A percentile compares a stretch with the other conserved stretches of the same genome.
Evolutionary conservation across 2,113 vertebrate species (phyloP).

Genomic region (Odocoileus hemionus): DNA sequence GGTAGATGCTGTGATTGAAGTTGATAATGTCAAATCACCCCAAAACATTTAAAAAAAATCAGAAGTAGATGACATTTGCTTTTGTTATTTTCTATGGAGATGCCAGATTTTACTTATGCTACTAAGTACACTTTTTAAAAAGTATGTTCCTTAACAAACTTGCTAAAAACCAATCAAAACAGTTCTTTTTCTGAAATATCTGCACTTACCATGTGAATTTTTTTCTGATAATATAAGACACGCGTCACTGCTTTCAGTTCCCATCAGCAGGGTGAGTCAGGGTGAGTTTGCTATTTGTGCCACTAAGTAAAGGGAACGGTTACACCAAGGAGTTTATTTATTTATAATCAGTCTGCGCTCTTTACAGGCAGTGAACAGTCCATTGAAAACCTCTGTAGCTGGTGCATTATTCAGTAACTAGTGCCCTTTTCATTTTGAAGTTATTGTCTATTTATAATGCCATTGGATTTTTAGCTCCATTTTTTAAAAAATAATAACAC

Average conservation of each 20-base stretch:
- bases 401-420: slow-evolving; percentile 63
- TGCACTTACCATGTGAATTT: background rate
- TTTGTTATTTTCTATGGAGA: background rate
- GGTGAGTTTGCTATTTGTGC: background rate
- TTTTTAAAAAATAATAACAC: slow-evolving; percentile 42
- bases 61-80: background rate
- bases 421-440: slow-evolving; percentile 56
- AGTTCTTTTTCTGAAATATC: background rate
- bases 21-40: background rate
- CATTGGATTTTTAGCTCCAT: slow-evolving; percentile 63
- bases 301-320: slow-evolving; percentile 25
- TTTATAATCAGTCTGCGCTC: slow-evolving; percentile 57
- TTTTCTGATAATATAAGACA: background rate
- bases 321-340: slow-evolving; percentile 56
- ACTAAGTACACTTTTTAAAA: background rate
- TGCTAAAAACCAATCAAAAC: background rate
- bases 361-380: slow-evolving; percentile 47
- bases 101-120: background rate
- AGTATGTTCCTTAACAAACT: background rate
- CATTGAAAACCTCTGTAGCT: slow-evolving; percentile 51
- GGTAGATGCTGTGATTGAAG: background rate
- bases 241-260: background rate
- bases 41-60: background rate
- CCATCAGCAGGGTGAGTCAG: background rate
- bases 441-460: slow-evolving; percentile 67